phyloP scores from a whole-genome alignment of 2,888 invertebrate genomes.

The Nomada goodeniana region DNA sequence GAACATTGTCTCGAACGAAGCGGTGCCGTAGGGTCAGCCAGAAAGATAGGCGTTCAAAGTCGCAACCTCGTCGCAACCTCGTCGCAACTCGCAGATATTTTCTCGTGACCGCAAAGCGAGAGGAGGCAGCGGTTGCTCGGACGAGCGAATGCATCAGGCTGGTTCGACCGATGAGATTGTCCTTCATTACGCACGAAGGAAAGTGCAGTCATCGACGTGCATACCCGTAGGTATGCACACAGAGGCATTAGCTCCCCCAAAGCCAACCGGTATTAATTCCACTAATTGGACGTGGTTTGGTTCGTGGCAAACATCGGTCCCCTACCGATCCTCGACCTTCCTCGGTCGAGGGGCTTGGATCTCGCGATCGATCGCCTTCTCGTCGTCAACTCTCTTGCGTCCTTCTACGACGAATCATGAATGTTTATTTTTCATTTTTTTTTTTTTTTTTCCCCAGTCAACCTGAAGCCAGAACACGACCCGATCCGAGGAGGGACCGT shows the following conservation, averaged over 20 bases:
- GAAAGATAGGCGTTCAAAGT: conserved; percentile 34
- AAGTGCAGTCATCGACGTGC: conserved; percentile 79
- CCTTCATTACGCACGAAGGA: conserved; percentile 81
- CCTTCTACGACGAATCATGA: not conserved
- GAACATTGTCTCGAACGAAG: conserved; percentile 21
- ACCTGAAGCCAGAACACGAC: not conserved
- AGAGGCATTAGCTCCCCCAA: conserved; percentile 81
- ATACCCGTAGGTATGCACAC: conserved; percentile 75
- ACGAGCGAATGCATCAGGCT: conserved; percentile 67
- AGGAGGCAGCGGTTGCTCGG: conserved; percentile 63
- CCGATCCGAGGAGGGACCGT: not conserved
- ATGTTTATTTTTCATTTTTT: not conserved
- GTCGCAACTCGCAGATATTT: conserved; percentile 43
- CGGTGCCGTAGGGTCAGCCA: not conserved
- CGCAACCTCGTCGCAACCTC: conserved; percentile 51
- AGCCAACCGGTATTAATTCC: conserved; percentile 82
- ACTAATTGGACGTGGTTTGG: conserved; percentile 83
- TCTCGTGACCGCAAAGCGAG: conserved; percentile 65
- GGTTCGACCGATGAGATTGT: conserved; percentile 69
- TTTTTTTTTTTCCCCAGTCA: too few relatives aligned
- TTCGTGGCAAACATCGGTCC: conserved; percentile 80
- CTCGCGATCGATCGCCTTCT: conserved; percentile 74
- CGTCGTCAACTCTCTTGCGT: conserved; percentile 54
- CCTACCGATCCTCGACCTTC: conserved; percentile 68
- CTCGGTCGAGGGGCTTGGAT: conserved; percentile 72